phyloP scores from a whole-genome alignment of 2,888 invertebrate genomes.

The Megaustenia siamemsis region DNA sequence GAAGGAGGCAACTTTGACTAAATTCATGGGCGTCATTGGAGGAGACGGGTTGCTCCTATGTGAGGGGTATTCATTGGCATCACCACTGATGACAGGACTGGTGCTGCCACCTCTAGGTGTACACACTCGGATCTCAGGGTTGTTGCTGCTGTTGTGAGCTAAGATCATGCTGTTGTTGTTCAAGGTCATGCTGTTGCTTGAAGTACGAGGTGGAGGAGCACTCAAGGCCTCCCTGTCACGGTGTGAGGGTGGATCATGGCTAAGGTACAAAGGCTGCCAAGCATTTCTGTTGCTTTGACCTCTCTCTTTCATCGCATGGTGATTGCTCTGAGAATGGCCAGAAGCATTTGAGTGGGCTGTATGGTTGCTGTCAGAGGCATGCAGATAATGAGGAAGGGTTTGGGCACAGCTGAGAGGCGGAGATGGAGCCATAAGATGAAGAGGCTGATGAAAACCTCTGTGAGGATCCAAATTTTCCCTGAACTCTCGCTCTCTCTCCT shows the following conservation, averaged over 20 bases:
- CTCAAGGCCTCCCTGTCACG: conserved; percentile 40
- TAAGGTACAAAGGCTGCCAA: conserved; percentile 47
- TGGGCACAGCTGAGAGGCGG: conserved; percentile 24
- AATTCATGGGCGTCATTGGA: conserved; percentile 49
- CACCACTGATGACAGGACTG: conserved; percentile 32
- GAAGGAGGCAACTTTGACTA: conserved; percentile 42
- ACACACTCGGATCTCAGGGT: conserved; percentile 49
- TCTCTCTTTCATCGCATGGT: not conserved
- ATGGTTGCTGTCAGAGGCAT: conserved; percentile 22
- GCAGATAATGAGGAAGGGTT: conserved; percentile 35
- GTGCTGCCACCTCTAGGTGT: conserved; percentile 43
- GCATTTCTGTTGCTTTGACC: conserved; percentile 19
- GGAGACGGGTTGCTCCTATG: conserved; percentile 39
- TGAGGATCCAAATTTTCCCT: conserved; percentile 36
- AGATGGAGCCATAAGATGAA: conserved; percentile 1
- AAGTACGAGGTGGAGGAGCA: conserved; percentile 19
- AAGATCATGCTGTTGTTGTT: conserved; percentile 1
- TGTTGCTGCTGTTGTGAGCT: not conserved
- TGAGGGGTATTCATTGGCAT: conserved; percentile 1
- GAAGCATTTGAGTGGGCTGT: not conserved
- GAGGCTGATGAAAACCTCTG: not conserved
- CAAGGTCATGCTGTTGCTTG: conserved; percentile 27
- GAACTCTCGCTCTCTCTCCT: conserved; percentile 41
- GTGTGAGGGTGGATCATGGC: conserved; percentile 32
- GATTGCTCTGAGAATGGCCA: not conserved